Base-by-base conservation (phyloP, 1,140 invertebrate species). In the Prorops nasuta region DNA sequence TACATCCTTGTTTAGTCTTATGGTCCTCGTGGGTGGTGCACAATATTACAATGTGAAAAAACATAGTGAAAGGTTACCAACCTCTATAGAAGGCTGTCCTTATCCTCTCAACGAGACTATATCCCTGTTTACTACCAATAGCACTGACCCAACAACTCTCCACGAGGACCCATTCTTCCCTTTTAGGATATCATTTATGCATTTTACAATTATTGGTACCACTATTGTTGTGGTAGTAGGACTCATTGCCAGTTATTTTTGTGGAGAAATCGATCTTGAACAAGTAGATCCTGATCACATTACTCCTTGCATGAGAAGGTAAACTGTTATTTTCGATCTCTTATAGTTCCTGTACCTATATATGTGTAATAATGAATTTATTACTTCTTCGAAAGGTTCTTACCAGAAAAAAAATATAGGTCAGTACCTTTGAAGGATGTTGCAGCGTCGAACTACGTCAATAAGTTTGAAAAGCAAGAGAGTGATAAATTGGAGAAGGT, bases 151-250 rank as follows among this genome's bases (percentile, higher is more conserved):
- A 21, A 28, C 53, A 4, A 49, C 24, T 2, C 21, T 40, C 0
- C 36, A 47, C 3, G 67, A 70, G 3, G 49, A 63, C n/a, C 58
- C 67, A 2, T 60, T 63, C 16, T 46, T 59, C 18, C 43, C 79
- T 14, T 82, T 74, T 54, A 69, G 66, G 15, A 78, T 85, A 40
- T 82, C 84, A 1, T 84, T 85, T 54, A 79, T 84, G 38, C 85
- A 81, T 48, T 85, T 81, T 53, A 81, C 79, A 2, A 64, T 81
- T 4, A 79, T 83, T 39, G 82, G 80, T 17, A 69, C 76, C 0
- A 28, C 66, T 3, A 56, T 76, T 3, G 69, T 75, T 0, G 34
- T 81, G 0, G 41, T 77, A 0, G 60, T 80, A 9, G 80, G 75
- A 10, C 41, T 76, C 2, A 36, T 78, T 1, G 72, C 77, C 6